Base-by-base conservation (phyloP, 2,888 invertebrate species). In the Cerastis rubricosa region DNA sequence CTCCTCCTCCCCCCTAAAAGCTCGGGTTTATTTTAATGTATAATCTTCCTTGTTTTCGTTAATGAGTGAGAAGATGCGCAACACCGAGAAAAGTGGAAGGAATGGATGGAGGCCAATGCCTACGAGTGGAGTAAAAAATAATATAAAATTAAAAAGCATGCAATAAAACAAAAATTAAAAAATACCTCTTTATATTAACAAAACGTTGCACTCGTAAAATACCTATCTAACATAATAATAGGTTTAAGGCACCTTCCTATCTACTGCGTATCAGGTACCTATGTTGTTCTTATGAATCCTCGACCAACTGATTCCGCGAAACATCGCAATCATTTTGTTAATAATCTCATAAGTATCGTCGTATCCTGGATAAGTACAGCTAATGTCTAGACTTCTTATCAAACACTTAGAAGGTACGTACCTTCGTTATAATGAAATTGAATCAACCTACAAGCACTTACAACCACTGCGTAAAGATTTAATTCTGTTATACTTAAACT, bases 341-440 rank as follows among this genome's bases (percentile, higher is more conserved):
- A 8, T 59, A 59, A 59, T 59, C 8, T 61, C 7, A 4, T 19
- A 35, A 61, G 29, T 9, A 29, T 29, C 59, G 9, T 29, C 9
- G 59, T 14, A 14, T 63, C 63, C 64, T 14, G 11, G n/a, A 54
- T 54, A 54, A n/a, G 12, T 35, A 14, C 45, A 54, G 54, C n/a
- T 54, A n/a, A n/a, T 17, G 64, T 43, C 64, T 63, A 63, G 63
- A 63, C 40, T n/a, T 43, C 63, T n/a, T 43, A 40, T n/a, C 40
- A 63, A 40, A n/a, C 35, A 57, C 25, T 54, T n/a, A 12, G 45
- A 45, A 47, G 17, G 47, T 47, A 47, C 11, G 47, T 47, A 17
- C 17, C 14, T 25, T 57, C 57, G 7, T 59, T 17, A 29, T 29
- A 29, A 59, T 61, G 9, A 61, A 61, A 29, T 29, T 61, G 9